These are phyloP conservation scores for Beris chalybata DNA, from an alignment of 2,888 invertebrate species.

Conservation along the genomic window DNA sequence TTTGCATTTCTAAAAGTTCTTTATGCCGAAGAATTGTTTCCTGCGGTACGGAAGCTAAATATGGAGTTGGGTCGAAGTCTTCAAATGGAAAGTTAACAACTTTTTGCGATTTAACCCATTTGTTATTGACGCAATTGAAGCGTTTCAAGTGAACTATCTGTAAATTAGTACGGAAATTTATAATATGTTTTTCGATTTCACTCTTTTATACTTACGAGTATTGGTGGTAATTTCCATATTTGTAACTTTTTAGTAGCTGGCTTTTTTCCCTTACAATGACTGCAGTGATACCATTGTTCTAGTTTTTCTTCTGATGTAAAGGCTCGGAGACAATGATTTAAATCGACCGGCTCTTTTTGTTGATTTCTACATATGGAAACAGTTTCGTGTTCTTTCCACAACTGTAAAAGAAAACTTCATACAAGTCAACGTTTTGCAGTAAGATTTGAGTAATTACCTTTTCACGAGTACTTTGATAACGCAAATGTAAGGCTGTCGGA, in stretches of 20 bases:
- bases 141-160: slow-evolving; percentile 91
- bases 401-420: slow-evolving; percentile 56
- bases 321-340: slow-evolving; percentile 82
- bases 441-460: slow-evolving; percentile 56
- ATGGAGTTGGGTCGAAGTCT: slow-evolving; percentile 84
- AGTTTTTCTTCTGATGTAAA: slow-evolving; percentile 87
- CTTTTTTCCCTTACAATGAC: slow-evolving; percentile 78
- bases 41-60: slow-evolving; percentile 79
- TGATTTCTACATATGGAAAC: slow-evolving; percentile 69
- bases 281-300: slow-evolving; percentile 84
- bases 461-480: slow-evolving; percentile 80
- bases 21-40: slow-evolving; percentile 71
- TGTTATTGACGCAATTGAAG: slow-evolving; percentile 86
- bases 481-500: slow-evolving; percentile 87
- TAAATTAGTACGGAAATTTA: slow-evolving; percentile 34
- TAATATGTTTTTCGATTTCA: background rate
- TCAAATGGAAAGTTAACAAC: slow-evolving; percentile 86
- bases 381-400: slow-evolving; percentile 75
- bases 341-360: slow-evolving; percentile 80
- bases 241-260: slow-evolving; percentile 88
- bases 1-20: slow-evolving; percentile 59
- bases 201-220: slow-evolving; percentile 64
- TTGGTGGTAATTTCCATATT: slow-evolving; percentile 88
- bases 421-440: background rate
- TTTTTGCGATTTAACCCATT: slow-evolving; percentile 94